Conservation (phyloP, 2,113 vertebrate species). For the Microcebus ravelobensis region DNA sequence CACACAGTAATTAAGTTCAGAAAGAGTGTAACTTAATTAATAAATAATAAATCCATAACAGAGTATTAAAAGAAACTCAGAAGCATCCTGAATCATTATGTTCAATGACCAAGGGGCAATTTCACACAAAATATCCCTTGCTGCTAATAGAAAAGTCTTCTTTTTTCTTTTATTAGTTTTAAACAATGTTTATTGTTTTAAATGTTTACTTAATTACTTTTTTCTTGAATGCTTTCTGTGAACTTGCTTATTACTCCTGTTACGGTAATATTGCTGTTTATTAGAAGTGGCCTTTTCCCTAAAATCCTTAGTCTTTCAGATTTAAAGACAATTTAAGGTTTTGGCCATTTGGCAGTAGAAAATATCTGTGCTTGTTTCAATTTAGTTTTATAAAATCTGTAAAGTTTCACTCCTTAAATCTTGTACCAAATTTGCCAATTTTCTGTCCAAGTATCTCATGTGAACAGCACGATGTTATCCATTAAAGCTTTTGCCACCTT, state of each 20-base stretch:
- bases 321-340: slow-evolving; percentile 17
- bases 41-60: neutral
- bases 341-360: neutral
- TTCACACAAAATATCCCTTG: neutral
- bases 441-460: slow-evolving; percentile 3
- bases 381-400: neutral
- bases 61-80: neutral
- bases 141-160: neutral
- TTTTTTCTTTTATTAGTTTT: neutral
- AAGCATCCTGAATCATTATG: neutral
- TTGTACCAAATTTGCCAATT: neutral
- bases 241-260: neutral
- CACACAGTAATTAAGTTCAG: neutral
- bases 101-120: neutral
- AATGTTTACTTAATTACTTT: neutral
- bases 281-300: neutral
- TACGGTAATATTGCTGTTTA: neutral
- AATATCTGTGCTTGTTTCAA: slow-evolving; percentile 26
- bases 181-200: neutral
- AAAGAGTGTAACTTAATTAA: neutral
- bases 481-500: neutral
- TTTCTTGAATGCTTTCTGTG: neutral
- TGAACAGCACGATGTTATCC: neutral
- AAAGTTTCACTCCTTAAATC: slow-evolving; percentile 14
- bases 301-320: neutral